Evolutionary conservation across 2,113 vertebrate species (phyloP).

Genomic region (Neolamprologus fasciatus): DNA sequence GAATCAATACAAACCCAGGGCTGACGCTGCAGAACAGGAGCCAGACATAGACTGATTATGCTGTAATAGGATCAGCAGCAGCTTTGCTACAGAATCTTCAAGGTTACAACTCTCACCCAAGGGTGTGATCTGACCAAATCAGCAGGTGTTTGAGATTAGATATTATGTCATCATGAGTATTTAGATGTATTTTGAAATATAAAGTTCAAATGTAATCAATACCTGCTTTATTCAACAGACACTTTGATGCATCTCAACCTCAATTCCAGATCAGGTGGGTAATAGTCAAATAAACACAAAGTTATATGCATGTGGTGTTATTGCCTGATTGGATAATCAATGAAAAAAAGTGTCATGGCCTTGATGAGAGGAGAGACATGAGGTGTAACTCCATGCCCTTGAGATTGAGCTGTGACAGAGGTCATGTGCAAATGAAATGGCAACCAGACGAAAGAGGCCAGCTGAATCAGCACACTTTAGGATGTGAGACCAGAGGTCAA

Average conservation of each 20-base stretch:
- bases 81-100: neutral
- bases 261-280: neutral
- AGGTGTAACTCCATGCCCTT: neutral
- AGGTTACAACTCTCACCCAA: slow-evolving; percentile 5
- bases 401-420: slow-evolving; percentile 35
- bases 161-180: neutral
- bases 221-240: neutral
- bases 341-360: neutral
- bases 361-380: neutral
- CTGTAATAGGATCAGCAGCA: slow-evolving; percentile 44
- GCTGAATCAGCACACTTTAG: slow-evolving; percentile 35
- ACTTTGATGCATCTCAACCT: neutral
- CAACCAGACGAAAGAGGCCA: neutral
- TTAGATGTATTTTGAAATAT: neutral
- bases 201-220: neutral
- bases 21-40: slow-evolving; percentile 46
- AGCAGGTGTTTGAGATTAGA: neutral
- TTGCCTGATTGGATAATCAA: slow-evolving; percentile 18
- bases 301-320: neutral
- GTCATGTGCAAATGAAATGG: slow-evolving; percentile 31
- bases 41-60: slow-evolving; percentile 35
- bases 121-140: neutral
- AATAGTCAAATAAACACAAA: slow-evolving; percentile 26
- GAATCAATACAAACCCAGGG: slow-evolving; percentile 32
- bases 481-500: slow-evolving; percentile 39